Evolutionary conservation across 1,140 invertebrate genomes (phyloP).

Genomic region (Reticulitermes speratus): DNA sequence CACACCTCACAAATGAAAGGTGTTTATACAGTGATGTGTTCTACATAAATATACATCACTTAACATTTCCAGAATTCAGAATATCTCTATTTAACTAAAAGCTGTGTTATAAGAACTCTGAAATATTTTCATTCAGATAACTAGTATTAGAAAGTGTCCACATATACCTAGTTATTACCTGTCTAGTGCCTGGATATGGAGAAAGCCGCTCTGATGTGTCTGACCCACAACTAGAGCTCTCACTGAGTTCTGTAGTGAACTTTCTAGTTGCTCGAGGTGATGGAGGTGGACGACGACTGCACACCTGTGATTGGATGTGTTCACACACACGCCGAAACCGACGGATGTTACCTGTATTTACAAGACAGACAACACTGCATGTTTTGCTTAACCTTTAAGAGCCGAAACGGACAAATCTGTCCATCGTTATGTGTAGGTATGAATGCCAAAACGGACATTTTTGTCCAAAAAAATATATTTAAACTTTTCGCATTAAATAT

Average conservation of each 20-base stretch:
- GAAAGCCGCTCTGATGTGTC: constrained; percentile 75
- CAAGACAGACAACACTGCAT: constrained; percentile 21
- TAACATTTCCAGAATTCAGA: too few species aligned
- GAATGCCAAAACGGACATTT: too few species aligned
- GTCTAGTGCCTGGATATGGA: constrained; percentile 61
- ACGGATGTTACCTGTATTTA: constrained; percentile 80
- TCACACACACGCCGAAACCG: constrained; percentile 94
- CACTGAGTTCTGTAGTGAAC: constrained; percentile 68
- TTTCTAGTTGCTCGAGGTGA: constrained; percentile 69
- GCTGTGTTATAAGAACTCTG: too few species aligned
- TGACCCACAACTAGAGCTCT: constrained; percentile 79
- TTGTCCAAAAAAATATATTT: too few species aligned
- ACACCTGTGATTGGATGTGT: constrained; percentile 90
- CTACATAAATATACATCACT: too few species aligned
- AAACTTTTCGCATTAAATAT: too few species aligned
- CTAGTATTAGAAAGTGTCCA: not conserved
- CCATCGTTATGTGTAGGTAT: too few species aligned
- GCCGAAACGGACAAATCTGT: too few species aligned
- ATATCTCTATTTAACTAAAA: too few species aligned
- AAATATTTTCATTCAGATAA: too few species aligned
- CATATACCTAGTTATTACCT: constrained; percentile 35
- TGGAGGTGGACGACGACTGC: constrained; percentile 65
- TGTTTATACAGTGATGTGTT: too few species aligned
- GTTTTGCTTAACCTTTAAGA: not conserved
- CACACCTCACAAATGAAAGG: too few species aligned